These are phyloP conservation scores for Musca domestica DNA, from an alignment of 1,140 invertebrate species.

Conservation along the genomic window DNA sequence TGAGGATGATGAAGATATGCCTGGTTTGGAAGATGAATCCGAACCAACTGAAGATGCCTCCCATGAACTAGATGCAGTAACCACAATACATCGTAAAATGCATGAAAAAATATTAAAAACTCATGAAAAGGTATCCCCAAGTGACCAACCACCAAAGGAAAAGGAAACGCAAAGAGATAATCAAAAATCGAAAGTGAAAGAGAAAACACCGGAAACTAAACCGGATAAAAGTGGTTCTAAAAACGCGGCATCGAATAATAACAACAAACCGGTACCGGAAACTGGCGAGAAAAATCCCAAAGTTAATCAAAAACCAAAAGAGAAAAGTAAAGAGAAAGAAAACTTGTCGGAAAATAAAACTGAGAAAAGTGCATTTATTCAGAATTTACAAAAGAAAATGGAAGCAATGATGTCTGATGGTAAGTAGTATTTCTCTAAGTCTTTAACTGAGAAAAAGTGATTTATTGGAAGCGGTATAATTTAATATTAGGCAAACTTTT, in stretches of 20 bases:
- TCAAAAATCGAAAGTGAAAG: not conserved
- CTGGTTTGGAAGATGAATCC: not conserved
- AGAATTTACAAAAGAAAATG: constrained; percentile 26
- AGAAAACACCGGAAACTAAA: not conserved
- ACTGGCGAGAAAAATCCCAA: not conserved
- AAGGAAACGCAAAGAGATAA: not conserved
- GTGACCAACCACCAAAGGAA: not conserved
- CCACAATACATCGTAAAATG: constrained; percentile 13
- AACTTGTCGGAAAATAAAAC: constrained; percentile 31
- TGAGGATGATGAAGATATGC: constrained; percentile 8
- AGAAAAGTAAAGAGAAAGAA: constrained; percentile 34
- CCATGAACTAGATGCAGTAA: not conserved
- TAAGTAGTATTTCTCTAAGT: too few species aligned
- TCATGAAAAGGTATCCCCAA: not conserved
- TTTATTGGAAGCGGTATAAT: too few species aligned
- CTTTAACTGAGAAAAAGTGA: too few species aligned
- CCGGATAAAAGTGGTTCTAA: not conserved
- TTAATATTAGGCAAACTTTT: too few species aligned
- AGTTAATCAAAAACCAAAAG: not conserved
- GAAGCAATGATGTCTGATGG: constrained; percentile 22
- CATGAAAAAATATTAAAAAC: constrained; percentile 8
- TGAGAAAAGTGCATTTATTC: constrained; percentile 24
- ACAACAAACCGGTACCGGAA: not conserved
- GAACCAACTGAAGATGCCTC: not conserved
- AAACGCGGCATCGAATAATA: not conserved